Base-by-base conservation (phyloP, 2,888 invertebrate species). In the Drosophila hawaiiensis region DNA sequence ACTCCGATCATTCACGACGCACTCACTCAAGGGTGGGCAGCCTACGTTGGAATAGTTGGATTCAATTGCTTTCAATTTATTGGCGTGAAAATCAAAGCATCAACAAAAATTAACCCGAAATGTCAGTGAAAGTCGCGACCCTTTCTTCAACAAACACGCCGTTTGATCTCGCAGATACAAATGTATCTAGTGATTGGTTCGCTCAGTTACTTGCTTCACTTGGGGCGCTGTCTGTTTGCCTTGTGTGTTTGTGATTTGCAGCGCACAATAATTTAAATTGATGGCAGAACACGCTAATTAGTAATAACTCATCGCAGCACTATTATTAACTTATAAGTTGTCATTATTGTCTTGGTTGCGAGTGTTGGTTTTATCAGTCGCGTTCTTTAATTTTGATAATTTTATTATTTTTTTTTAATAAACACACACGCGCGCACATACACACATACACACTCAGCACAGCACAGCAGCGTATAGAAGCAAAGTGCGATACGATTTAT, bases 61-160 rank as follows among this genome's bases (percentile, higher is more conserved):
- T 76, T 76, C 80, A 91, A 88, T 91, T 88, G 78, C 62, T 54
- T 76, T 87, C 85, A 87, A 91, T 91, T 87, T 83, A 89, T 89
- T 87, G 82, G 91, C 86, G 82, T 76, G 73, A 69, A 82, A 91
- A 86, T 87, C 83, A 89, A 73, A 80, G 79, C 62, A 70, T 37
- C 73, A 72, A 83, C 62, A 81, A n/a, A 53, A 80, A 78, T 91
- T 92, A 89, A 87, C 87, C 91, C 87, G 80, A 82, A 79, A 78
- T 82, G 84, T 85, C 90, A 89, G 83, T 78, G 87, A 88, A 90
- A 89, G 91, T 86, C 90, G 75, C 85, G 91, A 91, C 92, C 92
- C 91, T 84, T 88, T 68, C 73, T 68, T 50, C 50, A 62, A 73
- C 58, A 63, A 33, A 69, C 22, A 28, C 43, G 29, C 33, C 52